These are phyloP conservation scores for Gambusia yucatana DNA, from an alignment of 2,797 vertebrate genomes.

Conservation along the genomic window DNA sequence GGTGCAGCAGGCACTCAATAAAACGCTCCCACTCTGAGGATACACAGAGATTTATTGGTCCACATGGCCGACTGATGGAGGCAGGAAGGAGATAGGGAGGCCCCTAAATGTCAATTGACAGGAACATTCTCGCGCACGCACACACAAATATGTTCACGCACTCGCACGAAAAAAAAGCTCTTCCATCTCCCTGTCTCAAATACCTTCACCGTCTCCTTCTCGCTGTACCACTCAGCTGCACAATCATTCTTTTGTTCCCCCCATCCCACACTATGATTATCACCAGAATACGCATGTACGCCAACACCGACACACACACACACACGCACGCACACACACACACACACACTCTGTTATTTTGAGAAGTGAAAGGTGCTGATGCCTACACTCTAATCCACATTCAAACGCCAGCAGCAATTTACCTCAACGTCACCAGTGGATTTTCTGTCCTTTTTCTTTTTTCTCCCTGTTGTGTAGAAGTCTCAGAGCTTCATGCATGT, in stretches of 20 bases:
- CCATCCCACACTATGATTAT: slow-evolving; percentile 16
- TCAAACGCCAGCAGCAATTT: slow-evolving; percentile 41
- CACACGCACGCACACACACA: background rate
- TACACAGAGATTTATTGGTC: slow-evolving; percentile 51
- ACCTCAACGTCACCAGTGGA: slow-evolving; percentile 38
- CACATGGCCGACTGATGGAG: slow-evolving; percentile 36
- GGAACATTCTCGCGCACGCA: slow-evolving; percentile 11
- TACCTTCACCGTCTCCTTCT: slow-evolving; percentile 7
- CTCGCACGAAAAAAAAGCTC: background rate
- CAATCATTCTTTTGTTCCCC: slow-evolving; percentile 11
- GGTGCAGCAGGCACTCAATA: slow-evolving; percentile 34
- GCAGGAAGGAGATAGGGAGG: slow-evolving; percentile 30
- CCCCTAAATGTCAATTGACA: slow-evolving; percentile 55
- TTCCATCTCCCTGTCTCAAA: slow-evolving; percentile 2
- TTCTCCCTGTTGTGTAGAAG: background rate
- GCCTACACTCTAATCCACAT: slow-evolving; percentile 33
- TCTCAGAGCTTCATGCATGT: background rate
- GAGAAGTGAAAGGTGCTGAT: slow-evolving; percentile 18
- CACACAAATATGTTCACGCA: background rate
- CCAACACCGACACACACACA: slow-evolving; percentile 3
- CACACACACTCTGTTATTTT: slow-evolving; percentile 1
- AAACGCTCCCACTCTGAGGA: slow-evolving; percentile 41
- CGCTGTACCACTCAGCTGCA: slow-evolving; percentile 21
- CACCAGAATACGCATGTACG: slow-evolving; percentile 6
- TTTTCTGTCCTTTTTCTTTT: slow-evolving; percentile 11